Evolutionary conservation across 2,113 vertebrate genomes (phyloP).

Genomic region (Cochlearius cochlearius): DNA sequence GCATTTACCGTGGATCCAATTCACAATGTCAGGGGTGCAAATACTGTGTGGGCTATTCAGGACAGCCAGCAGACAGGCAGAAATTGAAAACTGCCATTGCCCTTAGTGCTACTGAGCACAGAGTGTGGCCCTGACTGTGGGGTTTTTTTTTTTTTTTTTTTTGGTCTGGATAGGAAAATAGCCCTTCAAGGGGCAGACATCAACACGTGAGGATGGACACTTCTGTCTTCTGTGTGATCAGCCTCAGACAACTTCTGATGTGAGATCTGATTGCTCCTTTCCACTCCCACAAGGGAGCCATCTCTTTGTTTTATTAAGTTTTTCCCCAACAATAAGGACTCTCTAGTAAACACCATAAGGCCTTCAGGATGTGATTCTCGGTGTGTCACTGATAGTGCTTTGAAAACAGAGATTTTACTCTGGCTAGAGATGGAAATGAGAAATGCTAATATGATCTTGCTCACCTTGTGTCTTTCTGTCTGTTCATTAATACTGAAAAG

Average conservation of each 20-base stretch:
- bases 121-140: background rate
- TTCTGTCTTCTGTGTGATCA: background rate
- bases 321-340: background rate
- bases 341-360: background rate
- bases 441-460: background rate
- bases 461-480: background rate
- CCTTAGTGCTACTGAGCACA: background rate
- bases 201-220: accelerated
- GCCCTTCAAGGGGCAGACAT: background rate
- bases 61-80: background rate
- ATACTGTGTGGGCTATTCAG: background rate
- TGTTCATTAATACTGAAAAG: background rate
- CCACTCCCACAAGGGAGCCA: background rate
- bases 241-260: background rate
- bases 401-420: background rate
- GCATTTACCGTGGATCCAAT: background rate
- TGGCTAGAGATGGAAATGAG: background rate
- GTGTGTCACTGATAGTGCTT: background rate
- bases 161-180: background rate
- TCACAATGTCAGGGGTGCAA: background rate
- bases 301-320: background rate
- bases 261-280: background rate
- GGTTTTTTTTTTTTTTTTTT: background rate
- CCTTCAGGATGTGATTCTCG: background rate
- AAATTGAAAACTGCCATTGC: accelerated